Conservation (phyloP, 2,888 invertebrate genomes). For the Spatulosminthurus flaviceps region DNA sequence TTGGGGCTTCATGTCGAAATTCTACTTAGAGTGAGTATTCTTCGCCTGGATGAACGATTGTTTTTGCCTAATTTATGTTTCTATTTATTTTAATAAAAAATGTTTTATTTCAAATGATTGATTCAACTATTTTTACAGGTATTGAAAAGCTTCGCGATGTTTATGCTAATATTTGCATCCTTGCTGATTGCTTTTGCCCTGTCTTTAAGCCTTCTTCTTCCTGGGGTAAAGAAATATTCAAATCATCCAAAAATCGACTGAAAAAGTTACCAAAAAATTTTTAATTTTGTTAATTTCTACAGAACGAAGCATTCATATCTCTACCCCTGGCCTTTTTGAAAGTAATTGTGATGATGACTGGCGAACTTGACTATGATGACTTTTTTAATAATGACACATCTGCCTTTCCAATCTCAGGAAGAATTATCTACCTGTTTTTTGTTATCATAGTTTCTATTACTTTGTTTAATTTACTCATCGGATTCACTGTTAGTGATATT, state of each 20-base stretch:
- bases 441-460: conserved; percentile 59
- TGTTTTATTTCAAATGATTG: too few species aligned
- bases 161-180: conserved; percentile 43
- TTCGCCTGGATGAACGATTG: neutral
- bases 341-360: conserved; percentile 59
- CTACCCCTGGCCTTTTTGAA: conserved; percentile 57
- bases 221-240: conserved; percentile 43
- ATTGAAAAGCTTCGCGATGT: conserved; percentile 44
- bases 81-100: neutral
- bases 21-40: conserved; percentile 25
- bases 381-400: conserved; percentile 48
- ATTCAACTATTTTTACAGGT: conserved; percentile 29
- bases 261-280: too few species aligned
- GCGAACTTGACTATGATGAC: conserved; percentile 59
- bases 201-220: conserved; percentile 37
- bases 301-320: conserved; percentile 55
- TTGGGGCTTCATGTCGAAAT: conserved; percentile 43
- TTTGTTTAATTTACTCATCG: conserved; percentile 60
- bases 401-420: conserved; percentile 56
- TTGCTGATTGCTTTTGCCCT: conserved; percentile 43
- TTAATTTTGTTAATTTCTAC: conserved; percentile 11
- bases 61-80: neutral
- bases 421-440: conserved; percentile 55
- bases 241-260: too few species aligned
- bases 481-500: conserved; percentile 60